A percentile compares a stretch with the other conserved stretches of the same genome.
phyloP scores from a whole-genome alignment of 2,888 invertebrate genomes.

The Erebia ligea region DNA sequence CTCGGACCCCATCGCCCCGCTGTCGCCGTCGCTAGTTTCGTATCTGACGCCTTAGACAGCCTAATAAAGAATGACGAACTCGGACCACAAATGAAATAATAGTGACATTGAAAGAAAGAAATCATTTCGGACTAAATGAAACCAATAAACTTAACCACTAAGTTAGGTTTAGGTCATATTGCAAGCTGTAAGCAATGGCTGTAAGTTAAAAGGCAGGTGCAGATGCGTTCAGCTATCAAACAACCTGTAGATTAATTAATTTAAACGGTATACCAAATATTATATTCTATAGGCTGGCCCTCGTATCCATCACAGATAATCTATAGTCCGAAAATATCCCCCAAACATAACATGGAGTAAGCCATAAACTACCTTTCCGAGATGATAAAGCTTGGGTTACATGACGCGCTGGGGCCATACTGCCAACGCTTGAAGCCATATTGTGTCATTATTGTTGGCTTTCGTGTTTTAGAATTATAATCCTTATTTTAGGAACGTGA shows the following conservation, averaged over 20 bases:
- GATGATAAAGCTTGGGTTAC: neutral
- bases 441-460: no score
- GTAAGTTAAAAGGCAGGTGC: neutral
- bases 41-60: no score
- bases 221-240: neutral
- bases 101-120: no score
- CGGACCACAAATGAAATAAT: no score
- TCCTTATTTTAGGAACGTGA: no score
- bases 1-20: no score
- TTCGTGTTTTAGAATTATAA: no score
- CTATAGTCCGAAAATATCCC: neutral
- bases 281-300: neutral
- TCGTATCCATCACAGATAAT: constrained; percentile 4
- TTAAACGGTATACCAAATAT: neutral
- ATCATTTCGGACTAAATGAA: no score
- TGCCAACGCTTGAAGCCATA: no score
- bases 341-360: constrained; percentile 4
- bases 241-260: neutral
- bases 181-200: neutral
- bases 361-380: constrained; percentile 1
- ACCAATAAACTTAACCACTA: no score
- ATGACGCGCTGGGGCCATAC: neutral
- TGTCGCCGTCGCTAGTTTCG: no score
- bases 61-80: no score
- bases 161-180: neutral